phyloP scores from a whole-genome alignment of 2,113 vertebrate genomes.

The Sander vitreus region DNA sequence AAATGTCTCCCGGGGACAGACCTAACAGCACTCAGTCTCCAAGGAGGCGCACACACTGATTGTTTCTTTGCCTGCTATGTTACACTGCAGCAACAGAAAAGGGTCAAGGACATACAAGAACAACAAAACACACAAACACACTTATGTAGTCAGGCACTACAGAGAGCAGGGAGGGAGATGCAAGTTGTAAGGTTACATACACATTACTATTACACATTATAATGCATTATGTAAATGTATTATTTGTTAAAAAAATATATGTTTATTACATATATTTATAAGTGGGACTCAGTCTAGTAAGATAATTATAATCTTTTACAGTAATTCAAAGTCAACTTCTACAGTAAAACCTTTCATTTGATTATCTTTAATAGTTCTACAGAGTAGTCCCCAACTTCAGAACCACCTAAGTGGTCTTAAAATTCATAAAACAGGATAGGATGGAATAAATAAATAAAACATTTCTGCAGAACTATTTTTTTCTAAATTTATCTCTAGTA shows the following conservation, averaged over 20 bases:
- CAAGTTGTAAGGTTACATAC: background rate
- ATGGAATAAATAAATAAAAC: background rate
- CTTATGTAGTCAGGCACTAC: background rate
- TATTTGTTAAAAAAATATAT: background rate
- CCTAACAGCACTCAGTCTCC: slow-evolving; percentile 38
- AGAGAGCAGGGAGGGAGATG: background rate
- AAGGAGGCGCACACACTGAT: slow-evolving; percentile 49
- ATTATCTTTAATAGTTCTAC: no score
- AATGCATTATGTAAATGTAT: background rate
- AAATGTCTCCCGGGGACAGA: slow-evolving; percentile 46
- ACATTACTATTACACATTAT: background rate
- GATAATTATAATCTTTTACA: background rate
- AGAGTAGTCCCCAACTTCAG: no score
- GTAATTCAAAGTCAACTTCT: background rate
- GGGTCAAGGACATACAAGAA: slow-evolving; percentile 36
- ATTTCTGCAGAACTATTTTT: no score
- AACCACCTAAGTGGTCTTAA: background rate
- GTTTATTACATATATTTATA: background rate
- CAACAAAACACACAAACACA: slow-evolving; percentile 20
- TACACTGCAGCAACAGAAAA: slow-evolving; percentile 23
- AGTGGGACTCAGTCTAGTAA: background rate
- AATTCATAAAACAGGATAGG: background rate
- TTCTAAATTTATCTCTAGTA: no score
- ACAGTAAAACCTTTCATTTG: no score
- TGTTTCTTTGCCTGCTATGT: slow-evolving; percentile 35